Percentiles rank a stretch among this genome's conserved stretches.
These are phyloP conservation scores for Ernsta delagoae DNA, from an alignment of 2,888 invertebrate species.

Conservation along the genomic window DNA sequence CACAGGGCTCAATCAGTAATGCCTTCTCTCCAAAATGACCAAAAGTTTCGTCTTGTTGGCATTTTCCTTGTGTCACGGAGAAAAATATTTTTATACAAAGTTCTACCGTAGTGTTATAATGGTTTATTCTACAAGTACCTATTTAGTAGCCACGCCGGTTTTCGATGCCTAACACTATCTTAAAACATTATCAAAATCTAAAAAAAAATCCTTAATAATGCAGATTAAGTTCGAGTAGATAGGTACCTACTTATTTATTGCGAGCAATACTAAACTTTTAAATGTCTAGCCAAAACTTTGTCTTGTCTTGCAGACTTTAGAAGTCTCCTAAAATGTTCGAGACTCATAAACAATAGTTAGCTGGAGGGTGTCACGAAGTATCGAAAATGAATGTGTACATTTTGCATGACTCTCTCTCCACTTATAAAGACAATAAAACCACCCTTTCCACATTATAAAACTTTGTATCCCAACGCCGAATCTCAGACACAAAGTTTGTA, in stretches of 20 bases:
- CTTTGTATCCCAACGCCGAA: constrained; percentile 8
- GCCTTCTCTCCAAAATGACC: background rate
- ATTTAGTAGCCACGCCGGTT: no score
- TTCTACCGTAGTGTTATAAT: no score
- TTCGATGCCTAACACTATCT: no score
- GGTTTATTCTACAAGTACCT: no score
- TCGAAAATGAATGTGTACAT: constrained; percentile 3
- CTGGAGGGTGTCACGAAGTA: background rate
- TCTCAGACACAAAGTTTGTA: constrained; percentile 24
- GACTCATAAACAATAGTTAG: background rate
- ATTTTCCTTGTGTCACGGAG: background rate
- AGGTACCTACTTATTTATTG: no score
- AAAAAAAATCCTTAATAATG: no score
- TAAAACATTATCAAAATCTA: no score
- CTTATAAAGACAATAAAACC: constrained; percentile 25
- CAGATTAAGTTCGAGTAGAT: no score
- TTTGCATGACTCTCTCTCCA: background rate
- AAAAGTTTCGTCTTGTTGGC: constrained; percentile 7
- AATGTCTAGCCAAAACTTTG: no score
- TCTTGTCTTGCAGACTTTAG: background rate
- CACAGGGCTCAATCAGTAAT: constrained; percentile 15
- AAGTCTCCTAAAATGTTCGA: background rate
- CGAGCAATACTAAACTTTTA: no score
- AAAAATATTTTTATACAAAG: background rate
- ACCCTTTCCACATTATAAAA: constrained; percentile 14